Conservation (phyloP, 2,113 vertebrate species). For the Brachirus orientalis region DNA sequence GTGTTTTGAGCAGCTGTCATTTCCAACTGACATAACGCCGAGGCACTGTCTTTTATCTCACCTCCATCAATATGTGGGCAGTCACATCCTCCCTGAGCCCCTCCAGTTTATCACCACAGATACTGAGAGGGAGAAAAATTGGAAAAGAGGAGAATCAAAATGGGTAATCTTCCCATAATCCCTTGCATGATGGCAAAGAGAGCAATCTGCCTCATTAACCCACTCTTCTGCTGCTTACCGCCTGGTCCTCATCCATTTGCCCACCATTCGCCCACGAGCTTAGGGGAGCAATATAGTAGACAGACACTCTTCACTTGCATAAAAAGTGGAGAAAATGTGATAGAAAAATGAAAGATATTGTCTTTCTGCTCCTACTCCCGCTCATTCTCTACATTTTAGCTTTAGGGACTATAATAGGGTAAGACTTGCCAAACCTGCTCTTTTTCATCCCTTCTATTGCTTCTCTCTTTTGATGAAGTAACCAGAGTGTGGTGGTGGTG, state of each 20-base stretch:
- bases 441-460: slow-evolving; percentile 10
- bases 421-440: slow-evolving; percentile 2
- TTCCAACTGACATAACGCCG: slow-evolving; percentile 24
- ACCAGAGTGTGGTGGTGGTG: not conserved
- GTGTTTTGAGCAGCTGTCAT: slow-evolving; percentile 60
- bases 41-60: slow-evolving; percentile 47
- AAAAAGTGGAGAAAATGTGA: slow-evolving; percentile 15
- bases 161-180: slow-evolving; percentile 73
- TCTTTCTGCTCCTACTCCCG: not conserved
- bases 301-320: slow-evolving; percentile 29
- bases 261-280: slow-evolving; percentile 23
- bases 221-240: slow-evolving; percentile 32
- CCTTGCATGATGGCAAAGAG: slow-evolving; percentile 51
- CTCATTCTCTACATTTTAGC: slow-evolving; percentile 40
- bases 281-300: slow-evolving; percentile 49
- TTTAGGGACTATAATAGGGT: slow-evolving; percentile 7
- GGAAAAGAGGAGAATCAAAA: slow-evolving; percentile 44
- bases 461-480: slow-evolving; percentile 44
- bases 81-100: slow-evolving; percentile 1
- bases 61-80: slow-evolving; percentile 42
- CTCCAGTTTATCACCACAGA: slow-evolving; percentile 17
- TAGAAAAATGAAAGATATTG: slow-evolving; percentile 44
- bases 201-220: slow-evolving; percentile 75
- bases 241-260: slow-evolving; percentile 52
- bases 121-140: slow-evolving; percentile 26